Conservation (phyloP, 2,113 vertebrate species). For the Lipophrys pholis region DNA sequence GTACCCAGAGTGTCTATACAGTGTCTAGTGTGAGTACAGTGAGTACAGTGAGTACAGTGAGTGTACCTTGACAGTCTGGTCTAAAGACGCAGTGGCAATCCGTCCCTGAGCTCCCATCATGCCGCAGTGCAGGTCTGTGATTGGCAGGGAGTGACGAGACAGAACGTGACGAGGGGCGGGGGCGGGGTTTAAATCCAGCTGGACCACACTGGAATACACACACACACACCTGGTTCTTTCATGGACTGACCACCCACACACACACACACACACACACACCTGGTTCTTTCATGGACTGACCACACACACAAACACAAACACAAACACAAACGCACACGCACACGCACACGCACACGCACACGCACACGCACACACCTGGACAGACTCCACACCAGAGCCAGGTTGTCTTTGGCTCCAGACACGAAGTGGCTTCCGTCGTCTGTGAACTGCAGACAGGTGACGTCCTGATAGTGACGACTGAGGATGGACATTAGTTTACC, state of each 20-base stretch:
- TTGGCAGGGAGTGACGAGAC: constrained; percentile 92
- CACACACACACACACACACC: too few species aligned
- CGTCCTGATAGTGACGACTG: constrained; percentile 94
- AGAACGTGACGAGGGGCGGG: constrained; percentile 91
- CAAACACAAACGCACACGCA: too few species aligned
- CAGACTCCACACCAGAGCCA: constrained; percentile 92
- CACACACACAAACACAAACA: constrained; percentile 79
- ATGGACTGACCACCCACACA: too few species aligned
- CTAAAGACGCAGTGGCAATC: constrained; percentile 90
- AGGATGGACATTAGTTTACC: constrained; percentile 92
- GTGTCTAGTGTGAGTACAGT: too few species aligned
- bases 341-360: background rate
- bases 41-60: too few species aligned
- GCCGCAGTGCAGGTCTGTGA: constrained; percentile 96
- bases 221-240: background rate
- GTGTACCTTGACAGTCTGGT: constrained; percentile 94
- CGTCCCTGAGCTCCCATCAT: constrained; percentile 91
- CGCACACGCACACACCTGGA: constrained; percentile 82
- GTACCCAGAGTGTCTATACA: too few species aligned
- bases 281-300: too few species aligned
- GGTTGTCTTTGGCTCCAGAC: constrained; percentile 93
- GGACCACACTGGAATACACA: constrained; percentile 86
- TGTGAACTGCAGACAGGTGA: constrained; percentile 92
- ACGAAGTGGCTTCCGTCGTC: constrained; percentile 96
- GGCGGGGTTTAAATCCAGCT: constrained; percentile 86